phyloP scores from a whole-genome alignment of 2,888 invertebrate genomes.

The Drosophila leonis region DNA sequence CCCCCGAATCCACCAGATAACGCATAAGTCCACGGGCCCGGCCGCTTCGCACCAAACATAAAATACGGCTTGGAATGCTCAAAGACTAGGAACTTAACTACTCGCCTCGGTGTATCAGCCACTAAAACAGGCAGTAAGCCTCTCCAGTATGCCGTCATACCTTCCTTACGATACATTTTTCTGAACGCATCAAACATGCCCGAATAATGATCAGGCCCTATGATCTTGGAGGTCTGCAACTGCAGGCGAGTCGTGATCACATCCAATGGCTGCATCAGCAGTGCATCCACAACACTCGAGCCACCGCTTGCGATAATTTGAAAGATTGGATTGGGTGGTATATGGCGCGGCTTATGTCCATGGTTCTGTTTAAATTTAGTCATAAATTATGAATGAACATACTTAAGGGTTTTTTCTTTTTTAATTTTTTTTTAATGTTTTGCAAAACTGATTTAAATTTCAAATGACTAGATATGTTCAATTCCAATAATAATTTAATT shows the following conservation, averaged over 20 bases:
- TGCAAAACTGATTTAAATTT: background rate
- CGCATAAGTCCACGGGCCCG: background rate
- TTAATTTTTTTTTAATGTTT: background rate
- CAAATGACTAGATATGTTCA: background rate
- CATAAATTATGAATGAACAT: background rate
- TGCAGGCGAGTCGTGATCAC: slow-evolving; percentile 1
- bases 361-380: background rate
- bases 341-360: background rate
- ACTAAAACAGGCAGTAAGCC: background rate
- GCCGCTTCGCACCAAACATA: background rate
- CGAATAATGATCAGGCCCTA: background rate
- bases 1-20: background rate
- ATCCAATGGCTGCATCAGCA: slow-evolving; percentile 2
- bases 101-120: background rate
- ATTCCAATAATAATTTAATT: background rate
- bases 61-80: background rate
- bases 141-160: background rate
- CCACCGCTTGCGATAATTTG: background rate
- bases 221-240: background rate
- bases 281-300: background rate
- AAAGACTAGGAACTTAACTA: background rate
- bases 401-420: no score
- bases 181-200: background rate
- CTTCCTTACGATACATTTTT: background rate
- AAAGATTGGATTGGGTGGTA: background rate